A percentile compares a stretch with the other conserved stretches of the same genome.
These are phyloP conservation scores for Holothuria leucospilota DNA, from an alignment of 53 echinoderm and acorn worm species.

Conservation along the genomic window DNA sequence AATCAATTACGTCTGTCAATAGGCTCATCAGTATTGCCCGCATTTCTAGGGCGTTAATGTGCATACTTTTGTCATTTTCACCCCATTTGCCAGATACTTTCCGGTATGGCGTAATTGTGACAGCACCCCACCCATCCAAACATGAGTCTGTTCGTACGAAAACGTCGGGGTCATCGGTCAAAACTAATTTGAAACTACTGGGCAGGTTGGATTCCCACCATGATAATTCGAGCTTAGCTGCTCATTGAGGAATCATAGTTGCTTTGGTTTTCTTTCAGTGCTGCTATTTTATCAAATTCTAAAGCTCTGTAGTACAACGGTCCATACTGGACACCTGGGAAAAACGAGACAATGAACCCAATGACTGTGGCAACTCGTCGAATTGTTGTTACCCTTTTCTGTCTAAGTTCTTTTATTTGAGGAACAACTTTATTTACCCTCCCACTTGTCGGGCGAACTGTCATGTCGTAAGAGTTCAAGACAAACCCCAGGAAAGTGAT, in stretches of 20 bases:
- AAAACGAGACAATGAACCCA: constrained; percentile 9
- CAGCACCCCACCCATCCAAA: neutral
- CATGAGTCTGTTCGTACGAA: neutral
- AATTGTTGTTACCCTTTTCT: neutral
- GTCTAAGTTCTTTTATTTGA: neutral
- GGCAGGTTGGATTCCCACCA: constrained; percentile 34
- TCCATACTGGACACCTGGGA: constrained; percentile 19
- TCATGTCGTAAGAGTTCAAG: constrained; percentile 19
- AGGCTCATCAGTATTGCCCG: neutral
- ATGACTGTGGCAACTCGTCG: neutral
- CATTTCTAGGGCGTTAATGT: constrained; percentile 19
- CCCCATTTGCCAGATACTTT: neutral
- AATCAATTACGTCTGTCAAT: no score
- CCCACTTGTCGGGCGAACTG: neutral
- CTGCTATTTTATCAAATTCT: neutral
- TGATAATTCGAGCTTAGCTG: neutral
- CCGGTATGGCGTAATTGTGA: neutral
- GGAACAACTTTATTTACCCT: neutral
- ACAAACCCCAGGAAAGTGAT: constrained; percentile 52
- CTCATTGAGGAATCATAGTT: neutral
- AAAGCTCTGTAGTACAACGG: neutral
- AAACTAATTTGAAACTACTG: neutral
- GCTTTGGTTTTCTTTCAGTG: constrained; percentile 8
- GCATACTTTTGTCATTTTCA: neutral
- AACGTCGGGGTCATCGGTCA: neutral